These are phyloP conservation scores for Ceyx margarethae DNA, from an alignment of 2,113 vertebrate species.

Conservation along the genomic window DNA sequence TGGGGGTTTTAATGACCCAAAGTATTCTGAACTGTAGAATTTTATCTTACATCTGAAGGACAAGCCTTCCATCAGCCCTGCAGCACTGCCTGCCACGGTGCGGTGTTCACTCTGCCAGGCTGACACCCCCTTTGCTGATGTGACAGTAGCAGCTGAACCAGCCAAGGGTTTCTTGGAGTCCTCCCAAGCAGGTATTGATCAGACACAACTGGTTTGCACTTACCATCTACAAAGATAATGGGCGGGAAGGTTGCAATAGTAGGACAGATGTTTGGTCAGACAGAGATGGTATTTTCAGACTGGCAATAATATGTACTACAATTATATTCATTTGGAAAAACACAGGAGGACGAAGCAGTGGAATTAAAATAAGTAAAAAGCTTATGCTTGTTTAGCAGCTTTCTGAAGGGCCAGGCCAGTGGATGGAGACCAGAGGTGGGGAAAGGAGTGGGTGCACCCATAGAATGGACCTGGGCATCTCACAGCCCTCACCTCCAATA, in stretches of 20 bases:
- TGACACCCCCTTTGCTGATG: background rate
- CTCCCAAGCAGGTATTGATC: background rate
- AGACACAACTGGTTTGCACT: background rate
- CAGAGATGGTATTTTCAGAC: background rate
- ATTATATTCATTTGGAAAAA: background rate
- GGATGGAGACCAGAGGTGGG: background rate
- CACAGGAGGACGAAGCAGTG: background rate
- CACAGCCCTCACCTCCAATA: background rate
- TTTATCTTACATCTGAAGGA: background rate
- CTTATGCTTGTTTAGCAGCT: background rate
- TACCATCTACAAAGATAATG: background rate
- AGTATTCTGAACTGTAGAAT: background rate
- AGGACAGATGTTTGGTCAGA: background rate
- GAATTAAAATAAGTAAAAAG: background rate
- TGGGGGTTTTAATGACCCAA: background rate
- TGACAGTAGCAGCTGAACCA: accelerated
- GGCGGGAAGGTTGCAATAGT: background rate
- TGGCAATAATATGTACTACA: background rate
- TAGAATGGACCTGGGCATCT: background rate
- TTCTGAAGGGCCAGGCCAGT: background rate
- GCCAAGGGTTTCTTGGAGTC: background rate
- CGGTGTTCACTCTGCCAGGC: background rate
- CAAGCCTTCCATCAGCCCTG: background rate
- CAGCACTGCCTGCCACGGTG: accelerated
- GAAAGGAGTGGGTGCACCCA: background rate